Evolutionary conservation across 2,797 vertebrate genomes (phyloP).

Genomic region (Catharus ustulatus): DNA sequence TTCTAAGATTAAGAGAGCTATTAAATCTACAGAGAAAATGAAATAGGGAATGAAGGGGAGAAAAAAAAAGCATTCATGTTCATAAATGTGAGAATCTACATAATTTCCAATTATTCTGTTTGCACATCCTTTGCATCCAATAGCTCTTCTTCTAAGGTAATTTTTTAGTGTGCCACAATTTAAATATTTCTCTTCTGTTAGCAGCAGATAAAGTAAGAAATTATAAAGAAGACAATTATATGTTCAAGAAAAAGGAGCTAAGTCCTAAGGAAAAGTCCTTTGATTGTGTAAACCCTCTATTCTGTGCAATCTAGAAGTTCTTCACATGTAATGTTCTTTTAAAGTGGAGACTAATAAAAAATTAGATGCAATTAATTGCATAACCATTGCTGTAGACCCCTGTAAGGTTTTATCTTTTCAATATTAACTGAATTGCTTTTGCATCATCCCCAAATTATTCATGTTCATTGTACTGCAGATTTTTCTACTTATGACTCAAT

Average conservation of each 20-base stretch:
- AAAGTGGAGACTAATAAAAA: not conserved
- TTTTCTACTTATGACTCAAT: not conserved
- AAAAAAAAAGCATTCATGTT: slow-evolving; percentile 57
- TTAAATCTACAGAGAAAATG: slow-evolving; percentile 59
- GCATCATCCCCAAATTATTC: not conserved
- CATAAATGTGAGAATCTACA: slow-evolving; percentile 66
- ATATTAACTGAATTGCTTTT: not conserved
- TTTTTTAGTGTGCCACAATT: not conserved
- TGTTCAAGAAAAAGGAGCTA: not conserved
- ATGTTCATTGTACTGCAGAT: not conserved
- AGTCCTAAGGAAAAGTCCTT: not conserved
- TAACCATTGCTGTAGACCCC: not conserved
- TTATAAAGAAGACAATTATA: not conserved
- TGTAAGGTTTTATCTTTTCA: not conserved
- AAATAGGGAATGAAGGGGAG: slow-evolving; percentile 58
- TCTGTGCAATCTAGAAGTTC: not conserved
- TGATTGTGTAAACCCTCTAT: not conserved
- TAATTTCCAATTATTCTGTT: slow-evolving; percentile 72
- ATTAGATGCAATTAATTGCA: not conserved
- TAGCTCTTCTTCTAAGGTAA: slow-evolving; percentile 73
- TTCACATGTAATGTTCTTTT: not conserved
- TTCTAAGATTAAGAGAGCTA: slow-evolving; percentile 66
- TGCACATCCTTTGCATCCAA: slow-evolving; percentile 67
- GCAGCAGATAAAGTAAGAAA: not conserved
- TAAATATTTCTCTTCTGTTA: slow-evolving; percentile 22